These are phyloP conservation scores for Tretioscincus oriximinensis DNA, from an alignment of 2,113 vertebrate genomes.

Conservation along the genomic window DNA sequence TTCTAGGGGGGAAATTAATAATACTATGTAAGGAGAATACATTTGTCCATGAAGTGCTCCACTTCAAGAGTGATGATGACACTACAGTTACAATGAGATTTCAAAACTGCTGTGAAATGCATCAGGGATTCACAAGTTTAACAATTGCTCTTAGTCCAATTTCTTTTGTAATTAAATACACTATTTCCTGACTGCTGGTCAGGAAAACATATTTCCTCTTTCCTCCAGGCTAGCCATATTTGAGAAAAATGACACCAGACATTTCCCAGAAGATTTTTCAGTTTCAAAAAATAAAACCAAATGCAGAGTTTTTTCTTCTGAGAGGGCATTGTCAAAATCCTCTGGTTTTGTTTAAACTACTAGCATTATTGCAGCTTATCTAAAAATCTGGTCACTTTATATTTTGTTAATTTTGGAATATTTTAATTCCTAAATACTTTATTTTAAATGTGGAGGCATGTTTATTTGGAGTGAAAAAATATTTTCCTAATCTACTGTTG, in stretches of 20 bases:
- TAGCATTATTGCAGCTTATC: not conserved
- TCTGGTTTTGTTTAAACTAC: not conserved
- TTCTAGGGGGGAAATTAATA: conserved; percentile 11
- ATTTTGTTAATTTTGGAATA: no score
- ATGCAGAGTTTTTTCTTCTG: not conserved
- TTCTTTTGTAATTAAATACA: conserved; percentile 10
- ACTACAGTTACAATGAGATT: conserved; percentile 11
- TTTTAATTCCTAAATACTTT: not conserved
- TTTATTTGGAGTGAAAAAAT: not conserved
- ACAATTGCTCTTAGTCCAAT: not conserved
- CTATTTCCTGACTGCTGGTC: not conserved
- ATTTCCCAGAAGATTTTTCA: conserved; percentile 17
- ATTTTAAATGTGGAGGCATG: not conserved
- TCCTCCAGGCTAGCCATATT: conserved; percentile 3
- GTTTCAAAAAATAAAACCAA: not conserved
- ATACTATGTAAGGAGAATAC: conserved; percentile 4
- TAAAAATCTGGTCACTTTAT: not conserved
- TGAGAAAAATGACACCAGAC: not conserved
- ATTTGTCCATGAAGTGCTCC: conserved; percentile 10
- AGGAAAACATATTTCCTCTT: conserved; percentile 2
- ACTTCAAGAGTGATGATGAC: not conserved
- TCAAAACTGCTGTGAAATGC: conserved; percentile 15
- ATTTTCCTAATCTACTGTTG: no score
- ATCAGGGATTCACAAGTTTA: conserved; percentile 29
- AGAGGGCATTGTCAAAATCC: not conserved